These are phyloP conservation scores for Cataglyphis hispanica DNA, from an alignment of 1,140 invertebrate species.

Conservation along the genomic window DNA sequence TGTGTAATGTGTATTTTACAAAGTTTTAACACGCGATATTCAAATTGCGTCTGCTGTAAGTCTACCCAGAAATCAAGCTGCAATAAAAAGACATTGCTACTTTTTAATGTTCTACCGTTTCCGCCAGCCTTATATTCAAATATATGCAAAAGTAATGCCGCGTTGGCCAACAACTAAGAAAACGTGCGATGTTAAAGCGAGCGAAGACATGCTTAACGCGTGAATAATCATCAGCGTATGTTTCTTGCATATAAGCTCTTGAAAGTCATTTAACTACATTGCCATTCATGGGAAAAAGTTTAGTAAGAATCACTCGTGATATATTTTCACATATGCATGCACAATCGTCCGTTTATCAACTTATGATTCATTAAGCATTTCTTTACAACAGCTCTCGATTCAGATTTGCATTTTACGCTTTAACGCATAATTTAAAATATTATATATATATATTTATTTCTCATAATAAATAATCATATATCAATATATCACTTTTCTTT, in stretches of 20 bases:
- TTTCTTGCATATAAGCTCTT: slow-evolving; percentile 24
- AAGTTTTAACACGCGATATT: not conserved
- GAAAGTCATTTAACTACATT: slow-evolving; percentile 29
- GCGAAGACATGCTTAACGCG: slow-evolving; percentile 25
- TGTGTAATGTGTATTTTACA: not conserved
- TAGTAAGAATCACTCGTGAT: not conserved
- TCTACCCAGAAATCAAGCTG: not conserved
- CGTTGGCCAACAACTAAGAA: slow-evolving; percentile 52
- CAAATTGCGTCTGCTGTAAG: not conserved
- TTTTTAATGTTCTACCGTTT: slow-evolving; percentile 18
- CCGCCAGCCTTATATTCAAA: slow-evolving; percentile 40
- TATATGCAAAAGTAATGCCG: slow-evolving; percentile 56
- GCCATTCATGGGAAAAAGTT: slow-evolving; percentile 14
- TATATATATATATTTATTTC: not conserved
- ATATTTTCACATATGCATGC: not conserved
- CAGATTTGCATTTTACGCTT: not conserved
- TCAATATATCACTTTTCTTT: not conserved
- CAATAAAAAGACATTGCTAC: not conserved
- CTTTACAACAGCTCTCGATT: no score
- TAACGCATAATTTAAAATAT: not conserved
- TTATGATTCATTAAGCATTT: slow-evolving; percentile 1
- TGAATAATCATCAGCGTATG: slow-evolving; percentile 55
- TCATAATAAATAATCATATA: no score
- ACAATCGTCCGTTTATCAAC: not conserved
- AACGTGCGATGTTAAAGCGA: slow-evolving; percentile 34